Evolutionary conservation across 2,888 invertebrate species (phyloP).

Genomic region (Coleophora deauratella): DNA sequence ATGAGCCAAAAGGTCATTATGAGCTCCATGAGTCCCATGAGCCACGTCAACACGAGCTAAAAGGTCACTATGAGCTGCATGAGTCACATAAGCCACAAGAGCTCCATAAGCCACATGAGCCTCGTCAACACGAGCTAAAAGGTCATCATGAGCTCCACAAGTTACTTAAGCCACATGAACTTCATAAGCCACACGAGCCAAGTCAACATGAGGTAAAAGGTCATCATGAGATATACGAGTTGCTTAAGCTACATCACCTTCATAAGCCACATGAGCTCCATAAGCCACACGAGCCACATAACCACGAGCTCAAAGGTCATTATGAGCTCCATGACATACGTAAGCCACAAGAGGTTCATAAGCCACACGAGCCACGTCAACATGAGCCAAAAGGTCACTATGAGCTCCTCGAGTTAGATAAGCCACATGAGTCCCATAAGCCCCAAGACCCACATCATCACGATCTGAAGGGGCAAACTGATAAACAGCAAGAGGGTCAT

Average conservation of each 20-base stretch:
- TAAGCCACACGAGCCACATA: background rate
- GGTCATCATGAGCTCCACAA: constrained; percentile 1
- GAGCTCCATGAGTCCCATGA: background rate
- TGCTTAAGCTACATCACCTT: too few species aligned
- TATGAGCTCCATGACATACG: background rate
- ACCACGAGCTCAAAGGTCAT: background rate
- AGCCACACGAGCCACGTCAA: background rate
- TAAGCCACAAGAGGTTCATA: background rate
- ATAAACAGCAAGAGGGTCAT: too few species aligned
- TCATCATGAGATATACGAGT: background rate
- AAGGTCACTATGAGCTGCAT: background rate
- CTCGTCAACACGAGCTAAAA: background rate
- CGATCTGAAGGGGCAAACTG: background rate
- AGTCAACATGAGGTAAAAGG: background rate
- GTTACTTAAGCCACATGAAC: background rate
- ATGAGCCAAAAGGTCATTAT: background rate
- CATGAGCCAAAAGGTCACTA: background rate
- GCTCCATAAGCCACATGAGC: background rate
- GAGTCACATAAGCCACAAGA: background rate
- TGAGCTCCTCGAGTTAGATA: constrained; percentile 1
- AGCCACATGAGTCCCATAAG: background rate
- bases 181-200: background rate
- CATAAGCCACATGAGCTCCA: background rate
- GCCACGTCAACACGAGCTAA: background rate
- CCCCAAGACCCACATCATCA: background rate